Conservation (phyloP, 2,797 vertebrate genomes). For the Acanthurus tractus region DNA sequence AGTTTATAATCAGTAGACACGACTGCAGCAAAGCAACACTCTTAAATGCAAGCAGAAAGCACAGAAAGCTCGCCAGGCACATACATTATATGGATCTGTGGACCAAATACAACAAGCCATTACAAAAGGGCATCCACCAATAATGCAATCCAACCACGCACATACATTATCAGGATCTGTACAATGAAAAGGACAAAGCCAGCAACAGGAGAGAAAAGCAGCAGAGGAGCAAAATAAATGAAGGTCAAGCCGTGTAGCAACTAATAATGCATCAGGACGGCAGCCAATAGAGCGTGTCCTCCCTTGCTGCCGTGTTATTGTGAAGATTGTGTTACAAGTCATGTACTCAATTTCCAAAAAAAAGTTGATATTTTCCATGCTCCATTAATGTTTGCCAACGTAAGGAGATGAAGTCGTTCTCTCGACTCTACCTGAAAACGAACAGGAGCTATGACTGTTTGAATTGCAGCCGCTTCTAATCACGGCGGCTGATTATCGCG, state of each 20-base stretch:
- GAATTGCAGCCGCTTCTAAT: constrained; percentile 24
- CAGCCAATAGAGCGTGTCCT: constrained; percentile 22
- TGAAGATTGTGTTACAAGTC: constrained; percentile 16
- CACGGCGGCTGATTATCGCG: constrained; percentile 33
- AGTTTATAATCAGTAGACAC: constrained; percentile 11
- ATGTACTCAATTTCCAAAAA: not conserved
- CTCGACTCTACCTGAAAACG: constrained; percentile 24
- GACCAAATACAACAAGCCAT: constrained; percentile 23
- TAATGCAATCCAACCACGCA: constrained; percentile 49
- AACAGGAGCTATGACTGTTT: constrained; percentile 9
- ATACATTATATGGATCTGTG: constrained; percentile 59
- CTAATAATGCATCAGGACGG: constrained; percentile 35
- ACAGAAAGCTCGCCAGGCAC: constrained; percentile 16
- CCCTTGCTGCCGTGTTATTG: not conserved
- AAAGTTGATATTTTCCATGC: constrained; percentile 3
- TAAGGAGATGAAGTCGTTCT: constrained; percentile 5
- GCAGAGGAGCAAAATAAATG: constrained; percentile 20
- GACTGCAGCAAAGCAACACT: not conserved
- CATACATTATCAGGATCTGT: constrained; percentile 64
- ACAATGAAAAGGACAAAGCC: constrained; percentile 22
- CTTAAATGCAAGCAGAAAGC: constrained; percentile 18
- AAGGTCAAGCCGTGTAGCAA: constrained; percentile 52
- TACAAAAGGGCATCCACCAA: constrained; percentile 44
- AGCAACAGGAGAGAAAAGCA: not conserved
- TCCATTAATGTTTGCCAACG: constrained; percentile 9